phyloP scores from a whole-genome alignment of 2,113 vertebrate genomes.

The Ivindomyrus marchei region DNA sequence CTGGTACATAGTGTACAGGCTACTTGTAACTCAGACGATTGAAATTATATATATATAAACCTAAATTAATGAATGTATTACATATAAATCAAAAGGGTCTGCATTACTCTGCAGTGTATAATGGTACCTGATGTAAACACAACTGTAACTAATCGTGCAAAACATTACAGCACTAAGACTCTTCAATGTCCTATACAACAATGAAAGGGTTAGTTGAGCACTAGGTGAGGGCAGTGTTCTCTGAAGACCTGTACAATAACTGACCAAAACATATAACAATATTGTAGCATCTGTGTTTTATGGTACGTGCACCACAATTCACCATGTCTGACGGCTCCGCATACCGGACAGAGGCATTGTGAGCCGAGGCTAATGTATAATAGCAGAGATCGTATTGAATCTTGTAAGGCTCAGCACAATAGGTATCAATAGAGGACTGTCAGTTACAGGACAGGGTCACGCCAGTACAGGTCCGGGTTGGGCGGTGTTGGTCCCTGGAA shows the following conservation, averaged over 20 bases:
- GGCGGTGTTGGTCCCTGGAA: constrained; percentile 11
- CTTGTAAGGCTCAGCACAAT: neutral
- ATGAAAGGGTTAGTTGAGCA: neutral
- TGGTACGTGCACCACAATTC: neutral
- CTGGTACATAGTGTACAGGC: neutral
- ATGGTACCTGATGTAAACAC: neutral
- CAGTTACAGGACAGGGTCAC: constrained; percentile 13
- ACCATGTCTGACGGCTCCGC: neutral
- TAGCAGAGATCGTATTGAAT: neutral
- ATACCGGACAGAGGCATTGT: neutral
- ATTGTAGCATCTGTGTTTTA: neutral
- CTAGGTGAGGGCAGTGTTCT: neutral
- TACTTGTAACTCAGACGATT: neutral
- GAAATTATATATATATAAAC: neutral
- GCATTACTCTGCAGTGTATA: neutral
- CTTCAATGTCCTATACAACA: neutral
- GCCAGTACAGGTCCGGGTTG: neutral
- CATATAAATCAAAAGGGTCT: neutral
- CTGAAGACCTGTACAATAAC: neutral
- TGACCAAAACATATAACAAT: neutral
- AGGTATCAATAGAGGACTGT: constrained; percentile 10
- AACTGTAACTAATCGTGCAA: neutral
- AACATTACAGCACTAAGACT: neutral
- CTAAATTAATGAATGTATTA: too few species aligned
- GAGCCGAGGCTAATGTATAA: neutral